Conservation (phyloP, 2,888 invertebrate species). For the Troides aeacus region DNA sequence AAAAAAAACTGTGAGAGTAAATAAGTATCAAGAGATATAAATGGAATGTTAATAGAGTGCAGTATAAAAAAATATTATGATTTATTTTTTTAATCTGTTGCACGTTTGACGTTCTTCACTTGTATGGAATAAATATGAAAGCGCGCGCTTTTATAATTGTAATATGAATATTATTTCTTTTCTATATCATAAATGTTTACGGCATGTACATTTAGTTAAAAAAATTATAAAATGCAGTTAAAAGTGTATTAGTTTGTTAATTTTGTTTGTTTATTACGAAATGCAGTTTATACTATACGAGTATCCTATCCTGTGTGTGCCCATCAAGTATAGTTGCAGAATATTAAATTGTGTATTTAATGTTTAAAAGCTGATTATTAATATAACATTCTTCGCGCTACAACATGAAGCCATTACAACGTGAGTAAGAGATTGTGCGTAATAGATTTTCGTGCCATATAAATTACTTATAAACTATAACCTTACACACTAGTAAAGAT, state of each 20-base stretch:
- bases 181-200: no score
- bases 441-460: constrained; percentile 10
- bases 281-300: neutral
- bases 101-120: neutral
- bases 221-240: neutral
- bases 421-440: constrained; percentile 13
- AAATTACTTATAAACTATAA: constrained; percentile 23
- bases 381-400: neutral
- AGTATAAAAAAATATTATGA: neutral
- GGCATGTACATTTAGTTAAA: no score
- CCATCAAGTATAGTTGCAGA: neutral
- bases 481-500: constrained; percentile 14
- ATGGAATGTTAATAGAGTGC: neutral
- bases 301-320: neutral
- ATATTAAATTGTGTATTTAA: neutral
- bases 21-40: neutral
- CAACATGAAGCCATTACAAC: neutral
- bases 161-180: neutral
- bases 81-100: constrained; percentile 1
- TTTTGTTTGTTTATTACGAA: neutral
- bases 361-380: no score
- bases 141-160: neutral
- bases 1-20: neutral
- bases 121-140: neutral
- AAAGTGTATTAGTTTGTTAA: neutral